Conservation (phyloP, 2,113 vertebrate genomes). For the Cervus canadensis region DNA sequence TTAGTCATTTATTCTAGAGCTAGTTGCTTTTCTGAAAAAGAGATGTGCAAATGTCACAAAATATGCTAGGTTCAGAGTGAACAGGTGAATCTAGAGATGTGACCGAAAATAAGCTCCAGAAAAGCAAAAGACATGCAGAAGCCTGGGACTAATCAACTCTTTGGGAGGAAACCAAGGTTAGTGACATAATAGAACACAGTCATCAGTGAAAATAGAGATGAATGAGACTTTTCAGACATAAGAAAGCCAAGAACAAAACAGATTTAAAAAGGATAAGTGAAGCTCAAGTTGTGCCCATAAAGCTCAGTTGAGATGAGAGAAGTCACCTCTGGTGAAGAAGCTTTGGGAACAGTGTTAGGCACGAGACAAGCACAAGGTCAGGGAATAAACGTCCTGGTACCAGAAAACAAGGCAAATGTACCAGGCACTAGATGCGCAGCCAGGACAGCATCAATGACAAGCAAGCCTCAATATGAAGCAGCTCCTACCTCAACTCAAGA, state of each 20-base stretch:
- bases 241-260: not conserved
- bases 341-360: not conserved
- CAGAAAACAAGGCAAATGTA: slow-evolving; percentile 25
- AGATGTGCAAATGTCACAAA: not conserved
- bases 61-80: not conserved
- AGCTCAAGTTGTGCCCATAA: not conserved
- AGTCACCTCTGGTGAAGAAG: not conserved
- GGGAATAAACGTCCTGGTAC: not conserved
- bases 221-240: not conserved
- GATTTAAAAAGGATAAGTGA: not conserved
- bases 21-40: not conserved
- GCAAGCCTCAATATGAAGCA: not conserved
- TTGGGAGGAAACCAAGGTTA: not conserved
- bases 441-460: not conserved
- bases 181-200: not conserved
- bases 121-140: not conserved
- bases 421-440: not conserved
- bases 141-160: not conserved
- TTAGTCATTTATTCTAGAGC: not conserved
- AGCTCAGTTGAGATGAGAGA: not conserved
- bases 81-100: not conserved
- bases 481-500: not conserved
- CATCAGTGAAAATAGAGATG: not conserved
- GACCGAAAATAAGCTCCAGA: not conserved
- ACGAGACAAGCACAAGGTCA: not conserved